Evolutionary conservation across 2,888 invertebrate genomes (phyloP), one percentile per base, ranked within the genome.

Genomic region (Drosophila cracens): DNA sequence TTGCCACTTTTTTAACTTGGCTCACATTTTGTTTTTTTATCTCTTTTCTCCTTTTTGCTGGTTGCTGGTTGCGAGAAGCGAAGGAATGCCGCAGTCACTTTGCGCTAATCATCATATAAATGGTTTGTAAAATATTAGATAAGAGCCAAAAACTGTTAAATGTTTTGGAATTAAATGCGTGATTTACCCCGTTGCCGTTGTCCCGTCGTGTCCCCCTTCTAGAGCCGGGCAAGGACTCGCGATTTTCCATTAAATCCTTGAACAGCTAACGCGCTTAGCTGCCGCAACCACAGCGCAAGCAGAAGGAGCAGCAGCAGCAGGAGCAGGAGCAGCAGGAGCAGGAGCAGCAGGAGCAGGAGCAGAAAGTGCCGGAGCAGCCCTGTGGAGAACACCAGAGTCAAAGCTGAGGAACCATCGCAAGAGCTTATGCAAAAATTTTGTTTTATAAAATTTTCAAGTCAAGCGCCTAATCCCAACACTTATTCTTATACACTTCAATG

Each of bases 31-130:
- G 54, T n/a, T 29, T 61, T 49, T 31, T 36, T 60, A 33, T 33
- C 11, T 48, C 43, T 38, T 27, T 58, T 5, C 13, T 11, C 56
- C 31, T 43, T 34, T 29, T 36, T 21, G 34, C n/a, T 43, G 51
- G 31, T 36, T 25, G 34, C n/a, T 43, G 51, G 31, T 16, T 58
- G 68, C 31, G 54, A 46, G 46, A 48, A 40, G 54, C 72, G 74
- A 76, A 4, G 16, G 46, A 25, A 60, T 71, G 74, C 63, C 63
- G 70, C 66, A 82, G 79, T 71, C 87, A 84, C 82, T 90, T 87
- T 77, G 78, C 79, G 83, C 91, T 92, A 92, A 92, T 92, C 91
- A 90, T 92, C 92, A 91, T 89, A 92, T 90, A 91, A 91, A 91
- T 91, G 91, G 91, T 83, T 91, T 91, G 91, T 91, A 91, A 91